Evolutionary conservation across 2,888 invertebrate genomes (phyloP).

Genomic region (Caenorhabditis panamensis): DNA sequence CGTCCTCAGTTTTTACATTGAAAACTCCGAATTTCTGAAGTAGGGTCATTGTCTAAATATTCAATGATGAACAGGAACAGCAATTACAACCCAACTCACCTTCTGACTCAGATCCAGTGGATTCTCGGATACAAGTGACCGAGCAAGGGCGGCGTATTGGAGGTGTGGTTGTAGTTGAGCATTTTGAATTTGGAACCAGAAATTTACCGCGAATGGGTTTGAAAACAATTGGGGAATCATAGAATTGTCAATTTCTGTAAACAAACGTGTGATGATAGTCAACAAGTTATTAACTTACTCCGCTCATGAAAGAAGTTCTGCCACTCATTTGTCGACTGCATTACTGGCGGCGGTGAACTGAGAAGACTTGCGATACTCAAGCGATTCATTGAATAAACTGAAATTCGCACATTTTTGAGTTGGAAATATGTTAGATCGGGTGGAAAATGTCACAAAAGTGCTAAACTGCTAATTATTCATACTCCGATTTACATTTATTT

Average conservation of each 20-base stretch:
- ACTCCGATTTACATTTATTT: background rate
- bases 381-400: constrained; percentile 48
- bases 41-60: constrained; percentile 47
- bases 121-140: constrained; percentile 37
- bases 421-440: no score
- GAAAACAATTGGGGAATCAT: constrained; percentile 31
- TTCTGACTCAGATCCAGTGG: constrained; percentile 62
- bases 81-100: constrained; percentile 17
- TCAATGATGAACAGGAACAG: no score
- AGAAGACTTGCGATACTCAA: constrained; percentile 50
- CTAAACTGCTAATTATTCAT: constrained; percentile 29
- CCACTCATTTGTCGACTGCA: constrained; percentile 36
- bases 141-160: constrained; percentile 38
- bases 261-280: no score
- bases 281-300: no score
- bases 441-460: constrained; percentile 22
- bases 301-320: constrained; percentile 22
- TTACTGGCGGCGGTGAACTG: constrained; percentile 22
- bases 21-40: constrained; percentile 49
- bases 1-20: constrained; percentile 40
- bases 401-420: constrained; percentile 48
- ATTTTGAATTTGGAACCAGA: constrained; percentile 52
- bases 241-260: constrained; percentile 13
- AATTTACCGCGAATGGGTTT: constrained; percentile 54
- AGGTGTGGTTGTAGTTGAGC: constrained; percentile 48